phyloP scores from a whole-genome alignment of 2,113 vertebrate genomes.

The Phaethon lepturus region DNA sequence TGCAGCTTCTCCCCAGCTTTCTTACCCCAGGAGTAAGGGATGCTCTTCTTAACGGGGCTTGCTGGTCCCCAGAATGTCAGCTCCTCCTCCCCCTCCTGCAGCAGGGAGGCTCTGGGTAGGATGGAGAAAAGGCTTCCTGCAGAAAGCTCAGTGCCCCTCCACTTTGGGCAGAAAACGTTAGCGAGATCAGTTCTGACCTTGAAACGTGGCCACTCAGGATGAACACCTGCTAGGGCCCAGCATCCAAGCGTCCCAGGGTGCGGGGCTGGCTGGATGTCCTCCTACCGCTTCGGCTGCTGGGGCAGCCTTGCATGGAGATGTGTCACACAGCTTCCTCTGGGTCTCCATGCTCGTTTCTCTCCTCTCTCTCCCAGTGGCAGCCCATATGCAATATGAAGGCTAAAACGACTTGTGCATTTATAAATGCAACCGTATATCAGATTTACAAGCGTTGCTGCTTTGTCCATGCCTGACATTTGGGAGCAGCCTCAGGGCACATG shows the following conservation, averaged over 20 bases:
- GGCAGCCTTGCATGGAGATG: neutral
- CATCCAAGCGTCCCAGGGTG: fast-evolving
- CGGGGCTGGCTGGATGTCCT: neutral
- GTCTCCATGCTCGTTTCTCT: neutral
- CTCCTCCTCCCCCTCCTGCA: neutral
- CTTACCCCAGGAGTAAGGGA: neutral
- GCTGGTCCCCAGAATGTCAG: neutral
- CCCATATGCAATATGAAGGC: neutral
- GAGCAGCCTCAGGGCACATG: neutral
- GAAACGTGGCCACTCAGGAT: neutral
- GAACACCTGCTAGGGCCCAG: neutral
- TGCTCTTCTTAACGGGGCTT: neutral
- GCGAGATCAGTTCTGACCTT: neutral
- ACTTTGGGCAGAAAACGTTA: neutral
- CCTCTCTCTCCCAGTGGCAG: neutral
- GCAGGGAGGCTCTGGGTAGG: neutral
- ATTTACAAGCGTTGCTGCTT: neutral
- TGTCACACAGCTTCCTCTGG: neutral
- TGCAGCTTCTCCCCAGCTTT: neutral
- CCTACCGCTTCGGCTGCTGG: neutral
- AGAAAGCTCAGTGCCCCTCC: neutral
- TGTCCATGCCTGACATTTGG: neutral
- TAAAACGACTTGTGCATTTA: neutral
- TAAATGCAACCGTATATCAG: neutral
- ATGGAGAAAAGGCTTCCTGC: neutral